Base-by-base conservation (phyloP, 2,113 vertebrate genomes). In the Melanerpes formicivorus region DNA sequence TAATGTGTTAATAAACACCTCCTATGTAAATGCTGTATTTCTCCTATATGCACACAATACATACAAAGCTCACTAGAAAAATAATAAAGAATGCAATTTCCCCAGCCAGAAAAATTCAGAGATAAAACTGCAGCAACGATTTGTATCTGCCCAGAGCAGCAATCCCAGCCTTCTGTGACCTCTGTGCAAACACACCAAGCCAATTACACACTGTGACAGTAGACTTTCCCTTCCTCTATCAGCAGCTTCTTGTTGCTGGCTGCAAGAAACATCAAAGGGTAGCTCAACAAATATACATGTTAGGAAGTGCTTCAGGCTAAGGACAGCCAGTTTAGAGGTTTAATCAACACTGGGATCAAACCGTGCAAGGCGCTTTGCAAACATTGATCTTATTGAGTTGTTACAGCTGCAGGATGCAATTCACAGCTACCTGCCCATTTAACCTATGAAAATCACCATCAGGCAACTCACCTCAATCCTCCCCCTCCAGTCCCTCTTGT, bases 161-260 rank as follows among this genome's bases (percentile, higher is more conserved):
- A 93, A 83, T 56, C 60, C n/a, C 79, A 92, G 82, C 79, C 93
- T 64, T 85, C 2, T 6, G 76, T 93, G 94, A 95, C 91, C 93
- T 73, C 75, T 77, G 26, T 40, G 78, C 60, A 77, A 93, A 71
- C 27, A 56, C 4, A 84, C n/a, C 60, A 34, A 93, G 81, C 60
- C 93, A 95, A 93, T 91, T 93, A 82, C 85, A 62, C 34, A 5
- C 64, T 3, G 50, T 66, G 87, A 87, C 64, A 83, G 90, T 78
- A 56, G 52, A 65, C 23, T 66, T 42, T 46, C 64, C 79, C 46
- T 60, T 89, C 64, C 52, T 7, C 1, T 7, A 91, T 63, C 84
- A 80, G 90, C 81, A 85, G 67, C 75, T 88, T 66, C 86, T 81
- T 26, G n/a, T 59, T 22, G 40, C 78, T 90, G 10, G 0, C 30